phyloP scores from a whole-genome alignment of 2,888 invertebrate genomes.

The Athalia cordata region DNA sequence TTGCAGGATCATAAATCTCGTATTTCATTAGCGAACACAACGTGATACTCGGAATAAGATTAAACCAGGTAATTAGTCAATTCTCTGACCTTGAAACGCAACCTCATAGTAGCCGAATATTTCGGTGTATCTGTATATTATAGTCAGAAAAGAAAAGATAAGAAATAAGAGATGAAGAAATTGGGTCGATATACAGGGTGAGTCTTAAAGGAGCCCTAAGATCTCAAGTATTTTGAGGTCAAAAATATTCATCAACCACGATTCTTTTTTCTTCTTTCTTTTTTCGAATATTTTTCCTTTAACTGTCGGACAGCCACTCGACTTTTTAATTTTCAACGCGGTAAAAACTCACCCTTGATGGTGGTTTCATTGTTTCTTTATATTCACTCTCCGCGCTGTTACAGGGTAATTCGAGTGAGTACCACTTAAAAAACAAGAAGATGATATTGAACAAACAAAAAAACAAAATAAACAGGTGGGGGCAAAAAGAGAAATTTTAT shows the following conservation, averaged over 20 bases:
- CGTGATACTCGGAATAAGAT: constrained; percentile 10
- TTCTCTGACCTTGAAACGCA: constrained; percentile 5
- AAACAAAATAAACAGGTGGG: background rate
- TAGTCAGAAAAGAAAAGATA: too few species aligned
- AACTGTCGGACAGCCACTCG: too few species aligned
- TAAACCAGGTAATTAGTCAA: constrained; percentile 3
- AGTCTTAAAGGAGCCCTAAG: too few species aligned
- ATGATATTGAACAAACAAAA: background rate
- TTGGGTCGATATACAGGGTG: too few species aligned
- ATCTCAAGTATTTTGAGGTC: too few species aligned
- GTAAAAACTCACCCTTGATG: background rate
- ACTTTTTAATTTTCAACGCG: background rate
- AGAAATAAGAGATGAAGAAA: too few species aligned
- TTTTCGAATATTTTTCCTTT: too few species aligned
- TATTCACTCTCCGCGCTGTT: background rate
- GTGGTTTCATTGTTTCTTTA: background rate
- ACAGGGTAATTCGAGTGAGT: constrained; percentile 10
- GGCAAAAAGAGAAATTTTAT: too few species aligned
- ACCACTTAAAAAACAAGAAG: background rate
- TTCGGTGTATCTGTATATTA: too few species aligned
- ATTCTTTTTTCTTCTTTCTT: too few species aligned
- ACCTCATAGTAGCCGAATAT: background rate
- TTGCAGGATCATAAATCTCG: constrained; percentile 14
- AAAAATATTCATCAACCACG: too few species aligned
- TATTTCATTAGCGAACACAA: constrained; percentile 32